Evolutionary conservation across 2,797 vertebrate genomes (phyloP), one percentile per base, ranked within the genome.

Genomic region (Chaenodraco wilsoni): DNA sequence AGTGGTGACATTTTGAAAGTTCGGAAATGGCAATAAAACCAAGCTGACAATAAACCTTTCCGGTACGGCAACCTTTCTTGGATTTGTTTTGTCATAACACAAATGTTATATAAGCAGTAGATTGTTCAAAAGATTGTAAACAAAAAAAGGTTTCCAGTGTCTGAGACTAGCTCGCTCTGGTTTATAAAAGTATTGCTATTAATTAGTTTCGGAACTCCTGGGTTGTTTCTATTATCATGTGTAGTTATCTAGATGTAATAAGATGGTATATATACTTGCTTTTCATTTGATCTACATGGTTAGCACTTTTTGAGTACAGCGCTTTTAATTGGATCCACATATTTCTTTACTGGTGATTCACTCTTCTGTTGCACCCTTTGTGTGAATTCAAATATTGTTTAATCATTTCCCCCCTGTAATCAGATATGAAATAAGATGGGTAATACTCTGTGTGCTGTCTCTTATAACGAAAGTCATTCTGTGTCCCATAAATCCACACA

Each of bases 401-500:
- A 5, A 27, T 27, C 1, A 27, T 27, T 27, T 5, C 4, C 27
- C 4, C 27, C 33, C 33, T 37, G 33, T 37, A 37, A 37, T 50
- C 45, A 4, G 19, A 50, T 46, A 40, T 65, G n/a, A 51, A 63
- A 52, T 9, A 48, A 33, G 3, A 33, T 23, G 10, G 11, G 3
- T 52, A 31, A 72, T 45, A 6, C 3, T n/a, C 45, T 41, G 21
- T 48, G 23, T n/a, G 21, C 33, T 41, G 44, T 58, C 49, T 69
- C 57, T 68, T 79, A 44, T 72, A 72, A 54, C 5, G 1, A 1
- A 76, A 40, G 16, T 27, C 6, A 58, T 12, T 13, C 64, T 23
- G 51, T 0, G 0, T 37, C 48, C 19, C 13, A 60, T 64, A 62
- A 73, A 74, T 78, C 50, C 41, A 60, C 51, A 50, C 67, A 49